These are phyloP conservation scores for Helicolenus hilgendorfi DNA, from an alignment of 2,797 vertebrate genomes.

Conservation along the genomic window DNA sequence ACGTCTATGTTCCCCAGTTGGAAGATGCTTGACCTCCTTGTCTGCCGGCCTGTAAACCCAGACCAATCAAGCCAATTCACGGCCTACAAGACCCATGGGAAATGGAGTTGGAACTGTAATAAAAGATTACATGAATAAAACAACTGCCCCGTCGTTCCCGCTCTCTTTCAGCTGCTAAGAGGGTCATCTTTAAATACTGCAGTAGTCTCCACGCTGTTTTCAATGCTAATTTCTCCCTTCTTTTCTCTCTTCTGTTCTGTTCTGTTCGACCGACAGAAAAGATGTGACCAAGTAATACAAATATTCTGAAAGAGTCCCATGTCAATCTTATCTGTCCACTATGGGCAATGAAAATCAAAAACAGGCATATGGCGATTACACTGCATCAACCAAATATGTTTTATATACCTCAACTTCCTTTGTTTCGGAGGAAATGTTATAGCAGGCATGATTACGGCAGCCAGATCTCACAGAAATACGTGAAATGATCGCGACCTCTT, in stretches of 20 bases:
- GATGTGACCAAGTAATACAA: not conserved
- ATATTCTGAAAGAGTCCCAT: not conserved
- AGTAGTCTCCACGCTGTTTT: not conserved
- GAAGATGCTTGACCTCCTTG: constrained; percentile 32
- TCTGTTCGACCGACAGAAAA: not conserved
- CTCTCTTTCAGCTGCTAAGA: not conserved
- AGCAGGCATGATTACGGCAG: not conserved
- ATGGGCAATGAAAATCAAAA: not conserved
- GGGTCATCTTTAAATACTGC: not conserved
- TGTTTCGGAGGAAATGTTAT: not conserved
- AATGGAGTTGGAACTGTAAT: constrained; percentile 35
- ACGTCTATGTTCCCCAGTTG: not conserved
- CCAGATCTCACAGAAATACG: not conserved
- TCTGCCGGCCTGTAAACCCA: constrained; percentile 54
- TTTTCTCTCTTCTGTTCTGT: not conserved
- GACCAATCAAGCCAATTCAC: constrained; percentile 53
- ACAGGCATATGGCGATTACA: not conserved
- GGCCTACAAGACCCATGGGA: constrained; percentile 50
- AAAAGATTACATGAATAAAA: constrained; percentile 17
- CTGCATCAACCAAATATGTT: not conserved
- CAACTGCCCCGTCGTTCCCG: not conserved
- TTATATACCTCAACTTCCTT: not conserved
- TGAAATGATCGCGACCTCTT: accelerated
- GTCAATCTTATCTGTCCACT: not conserved
- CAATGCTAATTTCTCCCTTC: not conserved